phyloP scores from a whole-genome alignment of 2,888 invertebrate species.

The Tetrapedia diversipes region DNA sequence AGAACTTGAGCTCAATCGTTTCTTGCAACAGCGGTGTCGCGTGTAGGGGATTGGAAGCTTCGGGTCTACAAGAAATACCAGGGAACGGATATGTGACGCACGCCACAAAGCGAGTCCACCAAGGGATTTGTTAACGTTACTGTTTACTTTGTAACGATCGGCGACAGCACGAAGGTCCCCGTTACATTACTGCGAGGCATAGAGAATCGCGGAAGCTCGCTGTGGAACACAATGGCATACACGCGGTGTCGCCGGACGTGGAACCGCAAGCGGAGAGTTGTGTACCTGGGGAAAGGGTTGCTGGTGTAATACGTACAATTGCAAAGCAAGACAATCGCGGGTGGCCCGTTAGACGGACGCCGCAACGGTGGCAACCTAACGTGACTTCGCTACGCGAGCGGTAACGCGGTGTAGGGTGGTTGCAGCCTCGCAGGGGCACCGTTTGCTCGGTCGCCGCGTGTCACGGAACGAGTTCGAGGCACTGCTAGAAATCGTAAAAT shows the following conservation, averaged over 20 bases:
- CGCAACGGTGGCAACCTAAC: constrained; percentile 41
- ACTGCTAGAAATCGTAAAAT: neutral
- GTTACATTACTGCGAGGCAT: constrained; percentile 24
- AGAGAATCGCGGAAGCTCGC: constrained; percentile 32
- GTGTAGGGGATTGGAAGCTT: too few species aligned
- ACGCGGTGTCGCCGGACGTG: constrained; percentile 32
- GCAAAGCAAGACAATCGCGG: constrained; percentile 33
- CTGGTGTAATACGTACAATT: constrained; percentile 37
- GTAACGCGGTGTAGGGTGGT: constrained; percentile 29
- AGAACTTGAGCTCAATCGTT: too few species aligned
- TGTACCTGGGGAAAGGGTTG: constrained; percentile 23
- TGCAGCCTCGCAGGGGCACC: neutral
- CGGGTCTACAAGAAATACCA: fast-evolving
- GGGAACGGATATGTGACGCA: neutral
- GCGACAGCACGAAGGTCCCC: constrained; percentile 14
- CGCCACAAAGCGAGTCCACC: neutral
- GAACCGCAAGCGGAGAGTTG: constrained; percentile 20
- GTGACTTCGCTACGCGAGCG: constrained; percentile 51
- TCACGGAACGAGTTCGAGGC: neutral
- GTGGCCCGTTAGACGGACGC: constrained; percentile 53
- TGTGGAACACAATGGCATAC: constrained; percentile 47
- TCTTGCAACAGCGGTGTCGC: too few species aligned
- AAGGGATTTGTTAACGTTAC: constrained; percentile 19
- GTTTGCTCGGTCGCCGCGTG: neutral
- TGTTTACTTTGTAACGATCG: constrained; percentile 12